phyloP scores from a whole-genome alignment of 2,888 invertebrate genomes.

The Odontocolon sp. region DNA sequence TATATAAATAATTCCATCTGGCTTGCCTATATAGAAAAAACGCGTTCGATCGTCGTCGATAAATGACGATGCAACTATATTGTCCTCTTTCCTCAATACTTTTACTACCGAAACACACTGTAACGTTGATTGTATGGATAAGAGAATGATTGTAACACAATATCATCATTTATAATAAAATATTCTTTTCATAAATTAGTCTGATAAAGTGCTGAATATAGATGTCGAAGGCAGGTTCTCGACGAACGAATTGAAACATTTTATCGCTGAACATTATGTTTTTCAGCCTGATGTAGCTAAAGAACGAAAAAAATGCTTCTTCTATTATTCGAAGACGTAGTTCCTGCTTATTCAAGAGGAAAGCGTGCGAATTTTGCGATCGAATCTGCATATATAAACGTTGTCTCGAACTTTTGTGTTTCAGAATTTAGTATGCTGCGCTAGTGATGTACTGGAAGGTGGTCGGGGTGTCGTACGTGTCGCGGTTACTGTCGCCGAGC shows the following conservation, averaged over 20 bases:
- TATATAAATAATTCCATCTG: constrained; percentile 45
- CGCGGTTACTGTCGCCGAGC: constrained; percentile 93
- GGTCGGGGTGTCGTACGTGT: constrained; percentile 94
- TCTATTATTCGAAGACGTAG: constrained; percentile 20
- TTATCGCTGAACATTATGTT: not conserved
- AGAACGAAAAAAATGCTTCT: constrained; percentile 26
- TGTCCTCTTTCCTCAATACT: constrained; percentile 34
- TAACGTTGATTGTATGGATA: constrained; percentile 62
- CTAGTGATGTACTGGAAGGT: constrained; percentile 95
- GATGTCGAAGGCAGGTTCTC: not conserved
- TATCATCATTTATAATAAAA: constrained; percentile 75
- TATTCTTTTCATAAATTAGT: constrained; percentile 72
- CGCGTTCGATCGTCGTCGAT: constrained; percentile 48
- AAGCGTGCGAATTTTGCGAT: not conserved
- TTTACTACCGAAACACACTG: constrained; percentile 57
- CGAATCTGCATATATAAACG: constrained; percentile 16
- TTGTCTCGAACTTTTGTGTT: constrained; percentile 73
- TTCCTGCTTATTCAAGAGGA: constrained; percentile 15
- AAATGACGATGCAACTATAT: constrained; percentile 28
- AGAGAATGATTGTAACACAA: constrained; percentile 70
- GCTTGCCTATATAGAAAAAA: constrained; percentile 45
- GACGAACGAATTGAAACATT: constrained; percentile 3
- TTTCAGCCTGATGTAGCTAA: constrained; percentile 28
- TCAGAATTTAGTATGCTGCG: constrained; percentile 94
- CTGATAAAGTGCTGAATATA: constrained; percentile 14